Percentiles rank a stretch among this genome's conserved stretches.
Evolutionary conservation across 2,888 invertebrate genomes (phyloP).

Genomic region (Erebia epiphron): DNA sequence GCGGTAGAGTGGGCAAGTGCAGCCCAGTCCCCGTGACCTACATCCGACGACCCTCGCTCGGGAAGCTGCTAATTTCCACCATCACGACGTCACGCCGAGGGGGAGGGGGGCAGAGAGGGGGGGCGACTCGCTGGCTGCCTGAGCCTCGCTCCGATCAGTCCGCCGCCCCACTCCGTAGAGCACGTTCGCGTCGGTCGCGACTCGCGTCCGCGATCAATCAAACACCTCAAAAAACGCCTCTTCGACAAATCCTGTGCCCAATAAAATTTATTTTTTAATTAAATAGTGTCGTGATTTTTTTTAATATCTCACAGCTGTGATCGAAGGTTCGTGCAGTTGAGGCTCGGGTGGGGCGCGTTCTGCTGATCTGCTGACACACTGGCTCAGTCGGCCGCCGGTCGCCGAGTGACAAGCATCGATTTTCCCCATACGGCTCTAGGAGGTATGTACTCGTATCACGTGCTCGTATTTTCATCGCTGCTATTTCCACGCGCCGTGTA

Average conservation of each 20-base stretch:
- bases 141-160: slow-evolving; percentile 63
- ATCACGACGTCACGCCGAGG: slow-evolving; percentile 73
- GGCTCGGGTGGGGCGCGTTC: slow-evolving; percentile 76
- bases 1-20: slow-evolving; percentile 77
- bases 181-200: slow-evolving; percentile 62
- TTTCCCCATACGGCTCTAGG: slow-evolving; percentile 74
- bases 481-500: slow-evolving; percentile 78
- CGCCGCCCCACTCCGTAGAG: slow-evolving; percentile 68
- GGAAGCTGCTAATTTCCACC: slow-evolving; percentile 83
- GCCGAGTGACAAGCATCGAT: slow-evolving; percentile 81
- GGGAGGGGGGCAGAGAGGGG: slow-evolving; percentile 57
- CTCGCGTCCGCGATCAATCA: slow-evolving; percentile 54
- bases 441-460: slow-evolving; percentile 82
- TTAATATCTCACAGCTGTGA: slow-evolving; percentile 61
- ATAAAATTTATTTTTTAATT: slow-evolving; percentile 62
- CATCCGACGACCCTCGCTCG: slow-evolving; percentile 80
- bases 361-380: slow-evolving; percentile 81
- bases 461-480: slow-evolving; percentile 76
- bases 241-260: slow-evolving; percentile 58
- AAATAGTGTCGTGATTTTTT: slow-evolving; percentile 64
- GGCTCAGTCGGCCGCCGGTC: slow-evolving; percentile 83
- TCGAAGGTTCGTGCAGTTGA: slow-evolving; percentile 58
- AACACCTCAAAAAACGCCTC: slow-evolving; percentile 57
- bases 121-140: slow-evolving; percentile 60
- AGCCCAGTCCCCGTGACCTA: slow-evolving; percentile 82